These are phyloP conservation scores for Drosophila nigrodunni DNA, from an alignment of 1,140 invertebrate species.

Conservation along the genomic window DNA sequence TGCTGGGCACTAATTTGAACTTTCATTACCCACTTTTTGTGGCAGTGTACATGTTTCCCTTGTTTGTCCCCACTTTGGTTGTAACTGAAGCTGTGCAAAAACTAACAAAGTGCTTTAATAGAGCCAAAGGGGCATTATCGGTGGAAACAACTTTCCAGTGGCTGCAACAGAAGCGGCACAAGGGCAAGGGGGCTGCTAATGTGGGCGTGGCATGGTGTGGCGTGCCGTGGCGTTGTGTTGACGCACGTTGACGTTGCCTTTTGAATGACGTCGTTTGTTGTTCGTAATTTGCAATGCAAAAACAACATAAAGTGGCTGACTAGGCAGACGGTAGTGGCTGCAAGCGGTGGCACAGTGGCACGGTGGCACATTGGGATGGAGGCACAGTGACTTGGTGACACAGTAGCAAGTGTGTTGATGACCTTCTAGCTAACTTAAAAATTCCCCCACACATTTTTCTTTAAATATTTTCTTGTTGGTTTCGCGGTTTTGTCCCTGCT, in stretches of 20 bases:
- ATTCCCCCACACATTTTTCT: slow-evolving; percentile 21
- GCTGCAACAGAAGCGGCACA: slow-evolving; percentile 13
- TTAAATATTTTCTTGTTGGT: background rate
- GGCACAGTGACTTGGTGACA: background rate
- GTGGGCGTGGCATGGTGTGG: slow-evolving; percentile 48
- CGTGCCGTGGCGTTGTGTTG: slow-evolving; percentile 31
- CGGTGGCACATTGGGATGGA: no score
- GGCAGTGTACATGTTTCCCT: background rate
- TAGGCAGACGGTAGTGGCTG: background rate
- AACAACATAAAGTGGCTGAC: slow-evolving; percentile 50
- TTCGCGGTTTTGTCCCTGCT: background rate
- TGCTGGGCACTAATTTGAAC: no score
- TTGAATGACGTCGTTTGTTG: slow-evolving; percentile 51
- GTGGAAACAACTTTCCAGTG: background rate
- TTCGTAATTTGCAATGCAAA: slow-evolving; percentile 75
- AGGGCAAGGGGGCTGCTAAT: slow-evolving; percentile 23
- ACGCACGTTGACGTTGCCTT: slow-evolving; percentile 64
- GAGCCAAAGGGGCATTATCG: slow-evolving; percentile 49
- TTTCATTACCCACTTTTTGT: no score
- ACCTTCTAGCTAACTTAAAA: slow-evolving; percentile 29
- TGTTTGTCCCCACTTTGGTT: background rate
- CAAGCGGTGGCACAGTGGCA: background rate
- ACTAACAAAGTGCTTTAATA: slow-evolving; percentile 74
- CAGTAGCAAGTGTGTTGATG: background rate
- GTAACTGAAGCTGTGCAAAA: slow-evolving; percentile 50